Conservation (phyloP, 2,888 invertebrate species). For the Cetonia aurata region DNA sequence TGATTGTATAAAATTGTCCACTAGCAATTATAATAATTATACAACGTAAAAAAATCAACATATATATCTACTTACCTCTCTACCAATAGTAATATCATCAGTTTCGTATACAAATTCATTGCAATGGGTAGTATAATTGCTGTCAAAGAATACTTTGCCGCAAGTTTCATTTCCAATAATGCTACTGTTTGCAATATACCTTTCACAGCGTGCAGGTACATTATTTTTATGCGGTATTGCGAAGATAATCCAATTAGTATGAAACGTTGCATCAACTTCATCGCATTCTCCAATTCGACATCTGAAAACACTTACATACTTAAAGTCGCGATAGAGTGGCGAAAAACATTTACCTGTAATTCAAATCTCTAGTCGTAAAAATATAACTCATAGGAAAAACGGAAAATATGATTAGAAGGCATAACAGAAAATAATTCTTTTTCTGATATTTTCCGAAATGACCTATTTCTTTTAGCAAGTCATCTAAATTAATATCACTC, state of each 20-base stretch:
- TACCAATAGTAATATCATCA: constrained; percentile 49
- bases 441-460: constrained; percentile 69
- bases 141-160: constrained; percentile 43
- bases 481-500: constrained; percentile 64
- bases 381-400: constrained; percentile 58
- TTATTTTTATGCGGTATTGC: constrained; percentile 65
- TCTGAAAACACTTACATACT: constrained; percentile 58
- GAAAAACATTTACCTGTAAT: constrained; percentile 54
- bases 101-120: constrained; percentile 50
- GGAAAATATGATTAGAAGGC: constrained; percentile 56
- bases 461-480: constrained; percentile 66
- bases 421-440: constrained; percentile 52
- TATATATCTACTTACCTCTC: constrained; percentile 47
- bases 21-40: too few relatives aligned
- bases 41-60: not conserved
- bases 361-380: constrained; percentile 57
- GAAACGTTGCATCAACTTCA: constrained; percentile 60
- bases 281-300: constrained; percentile 71
- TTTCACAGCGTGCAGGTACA: constrained; percentile 55
- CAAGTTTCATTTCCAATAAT: constrained; percentile 38
- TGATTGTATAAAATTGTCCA: too few relatives aligned
- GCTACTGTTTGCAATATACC: constrained; percentile 46
- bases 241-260: constrained; percentile 66
- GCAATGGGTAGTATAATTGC: constrained; percentile 37
- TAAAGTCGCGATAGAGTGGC: not conserved